phyloP scores from a whole-genome alignment of 2,113 vertebrate genomes.

The Scophthalmus maximus region DNA sequence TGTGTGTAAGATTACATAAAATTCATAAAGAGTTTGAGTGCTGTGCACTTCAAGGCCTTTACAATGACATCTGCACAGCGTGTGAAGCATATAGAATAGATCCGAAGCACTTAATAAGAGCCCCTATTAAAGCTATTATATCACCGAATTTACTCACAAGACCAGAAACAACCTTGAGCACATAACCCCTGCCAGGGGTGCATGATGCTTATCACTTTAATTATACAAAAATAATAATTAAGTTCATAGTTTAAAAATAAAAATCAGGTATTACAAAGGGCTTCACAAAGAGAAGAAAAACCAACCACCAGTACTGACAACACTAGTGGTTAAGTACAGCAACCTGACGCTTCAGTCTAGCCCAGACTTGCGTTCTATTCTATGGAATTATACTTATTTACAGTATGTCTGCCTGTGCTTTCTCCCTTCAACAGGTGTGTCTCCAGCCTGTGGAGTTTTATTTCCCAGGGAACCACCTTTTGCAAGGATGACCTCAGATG shows the following conservation, averaged over 20 bases:
- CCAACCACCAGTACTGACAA: not conserved
- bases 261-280: too few species aligned
- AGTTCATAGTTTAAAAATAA: too few species aligned
- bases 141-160: not conserved
- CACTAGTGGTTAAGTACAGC: not conserved
- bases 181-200: not conserved
- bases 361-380: slow-evolving; percentile 10
- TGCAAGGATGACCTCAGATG: slow-evolving; percentile 33
- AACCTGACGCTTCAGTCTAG: not conserved
- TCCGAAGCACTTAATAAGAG: not conserved
- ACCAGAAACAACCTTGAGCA: not conserved
- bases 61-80: not conserved
- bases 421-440: slow-evolving; percentile 26
- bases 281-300: too few species aligned
- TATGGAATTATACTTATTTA: not conserved
- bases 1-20: not conserved
- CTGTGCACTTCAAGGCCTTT: not conserved
- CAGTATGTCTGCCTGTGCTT: not conserved
- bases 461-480: slow-evolving; percentile 20
- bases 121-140: not conserved
- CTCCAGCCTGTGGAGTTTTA: slow-evolving; percentile 25
- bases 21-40: too few species aligned
- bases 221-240: not conserved
- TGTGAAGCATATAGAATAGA: not conserved
- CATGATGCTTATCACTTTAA: not conserved